These are phyloP conservation scores for Xenopus laevis DNA, from an alignment of 2,113 vertebrate genomes.

Conservation along the genomic window DNA sequence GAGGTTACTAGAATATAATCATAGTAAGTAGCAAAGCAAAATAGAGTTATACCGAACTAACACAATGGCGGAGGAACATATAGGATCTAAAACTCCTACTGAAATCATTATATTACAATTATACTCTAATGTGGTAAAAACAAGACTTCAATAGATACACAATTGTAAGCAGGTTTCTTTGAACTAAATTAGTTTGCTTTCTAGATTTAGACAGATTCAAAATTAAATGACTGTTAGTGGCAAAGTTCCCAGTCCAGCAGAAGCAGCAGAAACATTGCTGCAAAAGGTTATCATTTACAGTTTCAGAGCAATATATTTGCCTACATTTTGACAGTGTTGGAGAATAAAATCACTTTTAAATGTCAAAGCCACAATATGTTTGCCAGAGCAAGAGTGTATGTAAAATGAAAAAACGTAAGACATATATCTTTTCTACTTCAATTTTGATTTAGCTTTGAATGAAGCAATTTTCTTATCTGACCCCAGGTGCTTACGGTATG, in stretches of 20 bases:
- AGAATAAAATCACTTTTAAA: constrained; percentile 30
- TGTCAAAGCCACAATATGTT: constrained; percentile 26
- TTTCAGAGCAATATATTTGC: constrained; percentile 28
- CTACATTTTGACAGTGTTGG: constrained; percentile 19
- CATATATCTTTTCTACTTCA: constrained; percentile 20
- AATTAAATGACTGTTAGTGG: background rate
- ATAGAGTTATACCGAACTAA: no score
- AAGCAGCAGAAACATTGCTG: background rate
- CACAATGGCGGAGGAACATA: no score
- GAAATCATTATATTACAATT: no score
- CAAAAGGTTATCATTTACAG: constrained; percentile 23
- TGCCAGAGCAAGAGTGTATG: constrained; percentile 13
- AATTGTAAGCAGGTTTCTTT: no score
- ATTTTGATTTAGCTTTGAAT: constrained; percentile 15
- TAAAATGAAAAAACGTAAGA: constrained; percentile 23
- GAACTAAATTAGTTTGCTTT: no score
- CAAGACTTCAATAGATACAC: no score
- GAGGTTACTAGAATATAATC: no score
- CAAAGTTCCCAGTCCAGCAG: background rate
- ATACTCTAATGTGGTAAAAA: no score
- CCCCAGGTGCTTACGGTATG: background rate
- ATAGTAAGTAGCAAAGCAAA: no score
- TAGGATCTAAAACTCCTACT: no score
- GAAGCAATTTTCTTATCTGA: constrained; percentile 21
- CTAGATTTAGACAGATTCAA: no score